phyloP scores from a whole-genome alignment of 2,888 invertebrate species.

The Lasioglossum calceatum region DNA sequence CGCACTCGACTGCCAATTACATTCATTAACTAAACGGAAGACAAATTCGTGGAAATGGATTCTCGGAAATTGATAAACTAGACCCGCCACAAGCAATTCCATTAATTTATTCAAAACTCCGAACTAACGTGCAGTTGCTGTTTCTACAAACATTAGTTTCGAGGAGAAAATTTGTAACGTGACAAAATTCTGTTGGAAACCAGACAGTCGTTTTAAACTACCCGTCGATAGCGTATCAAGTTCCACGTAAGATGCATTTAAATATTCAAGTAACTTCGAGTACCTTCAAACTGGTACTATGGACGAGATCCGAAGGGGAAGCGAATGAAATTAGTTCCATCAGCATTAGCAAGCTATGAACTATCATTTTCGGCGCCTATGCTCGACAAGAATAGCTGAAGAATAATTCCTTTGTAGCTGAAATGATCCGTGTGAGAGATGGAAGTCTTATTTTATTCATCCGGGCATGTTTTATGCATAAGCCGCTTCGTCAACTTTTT shows the following conservation, averaged over 20 bases:
- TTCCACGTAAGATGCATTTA: background rate
- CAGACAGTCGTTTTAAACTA: background rate
- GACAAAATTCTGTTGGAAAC: background rate
- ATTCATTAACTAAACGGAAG: background rate
- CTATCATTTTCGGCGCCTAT: background rate
- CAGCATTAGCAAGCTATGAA: background rate
- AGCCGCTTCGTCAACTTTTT: slow-evolving; percentile 34
- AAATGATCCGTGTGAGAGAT: slow-evolving; percentile 45
- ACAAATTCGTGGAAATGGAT: background rate
- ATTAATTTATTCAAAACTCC: background rate
- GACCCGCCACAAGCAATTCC: background rate
- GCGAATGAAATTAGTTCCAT: background rate
- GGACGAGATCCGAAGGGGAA: background rate
- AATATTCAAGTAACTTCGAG: background rate
- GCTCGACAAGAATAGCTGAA: background rate
- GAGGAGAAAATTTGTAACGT: background rate
- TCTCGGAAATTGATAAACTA: background rate
- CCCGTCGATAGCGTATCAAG: background rate
- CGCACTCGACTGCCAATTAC: background rate
- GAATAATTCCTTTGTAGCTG: slow-evolving; percentile 46
- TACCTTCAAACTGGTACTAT: background rate
- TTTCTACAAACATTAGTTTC: background rate
- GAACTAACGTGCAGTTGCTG: background rate
- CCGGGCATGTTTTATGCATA: slow-evolving; percentile 59
- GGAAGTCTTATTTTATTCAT: slow-evolving; percentile 54